Percentiles rank a stretch among this genome's conserved stretches.
phyloP scores from a whole-genome alignment of 2,113 vertebrate genomes.

The Pelmatolapia mariae region DNA sequence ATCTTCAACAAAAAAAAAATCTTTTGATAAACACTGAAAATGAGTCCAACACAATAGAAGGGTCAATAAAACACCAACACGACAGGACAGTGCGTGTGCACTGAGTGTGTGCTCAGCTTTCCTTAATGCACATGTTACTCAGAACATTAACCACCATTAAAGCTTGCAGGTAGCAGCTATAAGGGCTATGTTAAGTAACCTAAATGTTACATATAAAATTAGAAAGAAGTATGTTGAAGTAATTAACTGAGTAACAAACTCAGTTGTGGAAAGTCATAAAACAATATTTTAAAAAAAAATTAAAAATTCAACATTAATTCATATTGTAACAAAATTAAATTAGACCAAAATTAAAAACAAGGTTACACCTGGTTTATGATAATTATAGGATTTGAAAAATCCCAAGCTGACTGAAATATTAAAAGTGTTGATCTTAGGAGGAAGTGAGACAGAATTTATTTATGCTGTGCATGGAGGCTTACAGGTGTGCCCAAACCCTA shows the following conservation, averaged over 20 bases:
- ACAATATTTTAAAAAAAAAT: background rate
- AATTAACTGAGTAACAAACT: background rate
- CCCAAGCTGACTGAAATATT: background rate
- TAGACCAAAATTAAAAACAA: background rate
- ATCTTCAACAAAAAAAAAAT: rapidly evolving
- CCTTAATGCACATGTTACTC: background rate
- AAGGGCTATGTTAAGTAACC: background rate
- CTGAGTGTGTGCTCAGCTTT: background rate
- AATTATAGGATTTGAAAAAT: background rate
- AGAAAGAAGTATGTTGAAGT: background rate
- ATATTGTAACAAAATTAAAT: background rate
- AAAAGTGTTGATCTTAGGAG: background rate
- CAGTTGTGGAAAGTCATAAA: background rate
- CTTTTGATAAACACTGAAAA: background rate
- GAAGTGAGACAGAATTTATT: background rate
- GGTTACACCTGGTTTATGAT: background rate
- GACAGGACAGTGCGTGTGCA: background rate
- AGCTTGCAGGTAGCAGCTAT: background rate
- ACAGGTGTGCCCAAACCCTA: background rate
- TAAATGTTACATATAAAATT: background rate
- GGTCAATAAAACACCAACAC: background rate
- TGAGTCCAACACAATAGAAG: background rate
- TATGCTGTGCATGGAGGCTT: background rate
- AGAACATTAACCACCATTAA: background rate
- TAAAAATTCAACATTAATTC: background rate